Conservation (phyloP, 2,888 invertebrate genomes). For the Eilema depressum region DNA sequence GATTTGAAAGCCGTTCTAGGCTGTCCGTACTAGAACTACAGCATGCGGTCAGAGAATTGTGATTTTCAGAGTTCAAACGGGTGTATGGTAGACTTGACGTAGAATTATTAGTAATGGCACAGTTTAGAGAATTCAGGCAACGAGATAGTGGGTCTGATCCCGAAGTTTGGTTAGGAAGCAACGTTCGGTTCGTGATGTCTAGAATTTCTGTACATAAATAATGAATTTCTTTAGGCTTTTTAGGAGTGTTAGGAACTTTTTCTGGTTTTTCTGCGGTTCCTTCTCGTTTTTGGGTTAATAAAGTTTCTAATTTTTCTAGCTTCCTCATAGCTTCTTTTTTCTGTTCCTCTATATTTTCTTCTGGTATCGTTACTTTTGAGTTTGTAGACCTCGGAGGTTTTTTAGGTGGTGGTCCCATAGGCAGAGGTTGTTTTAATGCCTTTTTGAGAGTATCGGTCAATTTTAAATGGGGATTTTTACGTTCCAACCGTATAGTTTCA, state of each 20-base stretch:
- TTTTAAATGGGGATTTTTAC: constrained; percentile 78
- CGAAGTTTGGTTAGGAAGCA: constrained; percentile 61
- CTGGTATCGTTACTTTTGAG: constrained; percentile 59
- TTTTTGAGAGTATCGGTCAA: constrained; percentile 88
- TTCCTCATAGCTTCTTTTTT: constrained; percentile 88
- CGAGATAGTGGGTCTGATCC: constrained; percentile 67
- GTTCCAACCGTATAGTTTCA: constrained; percentile 78
- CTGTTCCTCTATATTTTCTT: constrained; percentile 64
- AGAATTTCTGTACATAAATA: constrained; percentile 83
- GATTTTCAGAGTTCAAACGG: constrained; percentile 56
- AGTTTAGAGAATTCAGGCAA: constrained; percentile 80
- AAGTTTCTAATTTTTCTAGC: constrained; percentile 87
- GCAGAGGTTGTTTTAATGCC: constrained; percentile 89
- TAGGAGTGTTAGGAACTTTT: constrained; percentile 29
- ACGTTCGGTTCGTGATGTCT: constrained; percentile 73
- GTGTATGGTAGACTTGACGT: constrained; percentile 78
- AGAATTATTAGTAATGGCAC: constrained; percentile 71
- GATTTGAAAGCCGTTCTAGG: constrained; percentile 34
- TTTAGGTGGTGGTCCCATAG: constrained; percentile 90
- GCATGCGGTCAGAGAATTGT: constrained; percentile 40
- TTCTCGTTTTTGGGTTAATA: constrained; percentile 77
- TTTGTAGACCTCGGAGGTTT: constrained; percentile 91
- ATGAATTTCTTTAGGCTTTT: constrained; percentile 79
- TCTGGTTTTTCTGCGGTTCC: constrained; percentile 56
- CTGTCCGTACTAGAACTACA: constrained; percentile 69